These are phyloP conservation scores for Forbesichthys papilliferus DNA, from an alignment of 2,113 vertebrate species.

Conservation along the genomic window DNA sequence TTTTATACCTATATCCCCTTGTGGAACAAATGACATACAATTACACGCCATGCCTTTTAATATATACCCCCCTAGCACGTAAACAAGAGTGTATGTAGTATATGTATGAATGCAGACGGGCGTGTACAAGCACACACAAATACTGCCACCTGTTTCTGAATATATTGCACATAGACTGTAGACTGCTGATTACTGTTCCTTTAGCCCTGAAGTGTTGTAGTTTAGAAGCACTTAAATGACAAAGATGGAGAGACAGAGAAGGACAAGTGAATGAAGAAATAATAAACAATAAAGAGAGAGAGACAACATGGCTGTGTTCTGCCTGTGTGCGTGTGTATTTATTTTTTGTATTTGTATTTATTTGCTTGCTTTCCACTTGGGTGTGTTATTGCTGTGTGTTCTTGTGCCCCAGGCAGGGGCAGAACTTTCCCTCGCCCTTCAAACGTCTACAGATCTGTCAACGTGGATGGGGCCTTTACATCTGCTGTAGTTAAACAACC, in stretches of 20 bases:
- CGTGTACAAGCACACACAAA: slow-evolving; percentile 13
- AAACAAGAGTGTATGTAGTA: not conserved
- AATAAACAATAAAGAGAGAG: not conserved
- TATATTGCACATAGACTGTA: slow-evolving; percentile 39
- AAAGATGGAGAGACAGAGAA: slow-evolving; percentile 5
- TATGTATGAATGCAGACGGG: not conserved
- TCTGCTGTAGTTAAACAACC: no score
- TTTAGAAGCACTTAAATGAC: slow-evolving; percentile 66
- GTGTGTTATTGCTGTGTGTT: slow-evolving; percentile 24
- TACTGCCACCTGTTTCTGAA: slow-evolving; percentile 22
- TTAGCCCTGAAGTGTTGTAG: slow-evolving; percentile 69
- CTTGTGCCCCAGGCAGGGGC: slow-evolving; percentile 43
- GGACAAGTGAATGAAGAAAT: slow-evolving; percentile 32
- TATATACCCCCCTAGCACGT: slow-evolving; percentile 4
- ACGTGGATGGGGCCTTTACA: slow-evolving; percentile 35
- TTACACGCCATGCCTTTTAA: no score
- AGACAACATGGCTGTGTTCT: slow-evolving; percentile 9
- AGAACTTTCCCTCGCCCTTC: slow-evolving; percentile 57
- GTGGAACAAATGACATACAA: no score
- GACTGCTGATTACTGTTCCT: slow-evolving; percentile 71
- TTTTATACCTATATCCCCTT: no score
- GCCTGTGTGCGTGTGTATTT: slow-evolving; percentile 20
- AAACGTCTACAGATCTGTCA: slow-evolving; percentile 46
- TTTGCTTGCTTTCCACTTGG: slow-evolving; percentile 1
- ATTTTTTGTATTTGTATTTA: slow-evolving; percentile 9